Conservation (phyloP, 1,140 invertebrate genomes). For the Lordiphosa stackelbergi region DNA sequence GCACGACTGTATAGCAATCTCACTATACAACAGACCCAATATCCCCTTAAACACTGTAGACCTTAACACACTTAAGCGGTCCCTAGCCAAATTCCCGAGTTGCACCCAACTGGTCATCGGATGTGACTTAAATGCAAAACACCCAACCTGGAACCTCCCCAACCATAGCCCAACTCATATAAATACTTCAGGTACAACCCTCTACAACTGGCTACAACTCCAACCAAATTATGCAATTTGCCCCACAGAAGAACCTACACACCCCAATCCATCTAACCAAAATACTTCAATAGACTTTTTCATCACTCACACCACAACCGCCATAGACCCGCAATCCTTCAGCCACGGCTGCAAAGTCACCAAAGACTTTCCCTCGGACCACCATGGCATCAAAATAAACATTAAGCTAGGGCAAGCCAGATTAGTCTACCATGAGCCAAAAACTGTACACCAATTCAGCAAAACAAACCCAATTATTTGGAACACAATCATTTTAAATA, state of each 20-base stretch:
- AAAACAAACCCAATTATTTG: conserved; percentile 1
- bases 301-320: neutral
- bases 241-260: conserved; percentile 7
- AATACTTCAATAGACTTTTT: conserved; percentile 12
- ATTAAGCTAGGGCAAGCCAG: neutral
- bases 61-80: neutral
- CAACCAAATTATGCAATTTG: neutral
- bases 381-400: conserved; percentile 4
- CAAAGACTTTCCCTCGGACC: conserved; percentile 12
- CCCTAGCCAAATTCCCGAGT: neutral
- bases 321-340: neutral
- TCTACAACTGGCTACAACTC: neutral
- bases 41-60: neutral
- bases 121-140: conserved; percentile 12
- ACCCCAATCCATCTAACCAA: neutral
- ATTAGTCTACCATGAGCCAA: neutral
- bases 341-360: neutral
- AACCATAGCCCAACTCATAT: neutral
- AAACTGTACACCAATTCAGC: neutral
- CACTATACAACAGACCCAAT: conserved; percentile 6
- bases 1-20: neutral
- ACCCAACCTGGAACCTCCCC: conserved; percentile 2
- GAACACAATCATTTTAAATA: neutral
- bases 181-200: neutral
- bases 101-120: conserved; percentile 6